A percentile compares a stretch with the other conserved stretches of the same genome.
These are phyloP conservation scores for Gymnobelideus leadbeateri DNA, from an alignment of 2,113 vertebrate species.

Conservation along the genomic window DNA sequence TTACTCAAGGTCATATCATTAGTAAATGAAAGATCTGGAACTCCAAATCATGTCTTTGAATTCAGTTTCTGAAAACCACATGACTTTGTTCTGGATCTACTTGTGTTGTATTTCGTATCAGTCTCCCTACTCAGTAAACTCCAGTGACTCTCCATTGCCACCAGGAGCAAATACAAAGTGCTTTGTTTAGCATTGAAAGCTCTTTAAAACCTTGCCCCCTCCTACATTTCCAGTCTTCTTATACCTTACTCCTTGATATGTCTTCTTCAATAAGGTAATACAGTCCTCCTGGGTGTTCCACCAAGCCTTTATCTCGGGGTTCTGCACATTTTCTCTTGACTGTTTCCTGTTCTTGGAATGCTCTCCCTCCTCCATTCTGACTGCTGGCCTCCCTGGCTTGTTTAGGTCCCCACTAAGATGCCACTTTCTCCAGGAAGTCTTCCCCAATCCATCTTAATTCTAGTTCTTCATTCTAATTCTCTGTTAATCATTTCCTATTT, in stretches of 20 bases:
- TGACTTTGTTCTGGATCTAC: neutral
- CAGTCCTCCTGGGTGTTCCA: neutral
- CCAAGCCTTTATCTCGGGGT: neutral
- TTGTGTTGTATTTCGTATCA: neutral
- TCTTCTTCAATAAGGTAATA: neutral
- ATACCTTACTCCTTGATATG: neutral
- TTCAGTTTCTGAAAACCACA: neutral
- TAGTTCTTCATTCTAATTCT: neutral
- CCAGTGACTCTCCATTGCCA: neutral
- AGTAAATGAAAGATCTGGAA: neutral
- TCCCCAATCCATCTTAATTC: neutral
- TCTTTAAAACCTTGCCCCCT: neutral
- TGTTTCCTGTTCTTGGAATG: neutral
- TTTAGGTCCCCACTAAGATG: neutral
- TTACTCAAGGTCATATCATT: neutral
- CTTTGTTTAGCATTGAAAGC: neutral
- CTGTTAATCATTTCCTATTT: neutral
- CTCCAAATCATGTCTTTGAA: neutral
- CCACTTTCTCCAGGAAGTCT: neutral
- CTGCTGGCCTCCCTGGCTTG: neutral
- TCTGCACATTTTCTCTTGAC: neutral
- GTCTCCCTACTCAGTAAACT: neutral
- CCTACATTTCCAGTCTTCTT: neutral
- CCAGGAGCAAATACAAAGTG: neutral
- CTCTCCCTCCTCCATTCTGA: neutral